A percentile compares a stretch with the other conserved stretches of the same genome.
phyloP scores from a whole-genome alignment of 1,140 invertebrate genomes.

The Anoplophora glabripennis region DNA sequence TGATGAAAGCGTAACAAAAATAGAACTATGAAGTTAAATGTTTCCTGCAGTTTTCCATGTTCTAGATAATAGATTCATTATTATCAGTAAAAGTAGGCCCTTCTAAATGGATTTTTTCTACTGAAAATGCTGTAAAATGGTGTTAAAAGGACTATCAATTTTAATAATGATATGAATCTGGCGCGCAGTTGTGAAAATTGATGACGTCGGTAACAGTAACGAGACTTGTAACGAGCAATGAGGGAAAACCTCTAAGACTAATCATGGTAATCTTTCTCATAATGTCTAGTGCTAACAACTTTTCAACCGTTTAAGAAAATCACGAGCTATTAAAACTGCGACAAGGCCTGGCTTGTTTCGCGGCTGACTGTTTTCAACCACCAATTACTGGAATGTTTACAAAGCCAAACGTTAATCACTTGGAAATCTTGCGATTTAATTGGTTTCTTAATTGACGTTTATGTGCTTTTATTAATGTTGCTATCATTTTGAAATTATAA shows the following conservation, averaged over 20 bases:
- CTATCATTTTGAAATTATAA: conserved; percentile 17
- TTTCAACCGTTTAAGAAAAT: conserved; percentile 50
- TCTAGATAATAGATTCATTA: too few species aligned
- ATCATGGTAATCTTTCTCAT: conserved; percentile 46
- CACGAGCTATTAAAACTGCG: conserved; percentile 47
- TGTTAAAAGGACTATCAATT: conserved; percentile 27
- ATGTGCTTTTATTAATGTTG: conserved; percentile 36
- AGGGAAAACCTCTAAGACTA: conserved; percentile 47
- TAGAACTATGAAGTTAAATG: too few species aligned
- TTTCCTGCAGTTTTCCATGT: too few species aligned
- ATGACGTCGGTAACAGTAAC: conserved; percentile 44
- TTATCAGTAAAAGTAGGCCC: too few species aligned
- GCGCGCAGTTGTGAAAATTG: conserved; percentile 37
- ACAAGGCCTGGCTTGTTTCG: conserved; percentile 41
- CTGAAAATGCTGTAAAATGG: conserved; percentile 31
- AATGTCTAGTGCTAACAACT: conserved; percentile 49
- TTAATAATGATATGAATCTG: conserved; percentile 2
- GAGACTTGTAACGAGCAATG: conserved; percentile 41
- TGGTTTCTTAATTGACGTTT: conserved; percentile 45
- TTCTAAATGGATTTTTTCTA: conserved; percentile 23
- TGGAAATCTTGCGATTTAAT: conserved; percentile 42
- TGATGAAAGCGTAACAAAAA: too few species aligned
- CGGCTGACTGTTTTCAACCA: conserved; percentile 36
- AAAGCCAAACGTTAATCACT: conserved; percentile 45
- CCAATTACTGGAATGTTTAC: conserved; percentile 42